These are phyloP conservation scores for Caenorhabditis latens DNA, from an alignment of 1,140 invertebrate genomes.

Conservation along the genomic window DNA sequence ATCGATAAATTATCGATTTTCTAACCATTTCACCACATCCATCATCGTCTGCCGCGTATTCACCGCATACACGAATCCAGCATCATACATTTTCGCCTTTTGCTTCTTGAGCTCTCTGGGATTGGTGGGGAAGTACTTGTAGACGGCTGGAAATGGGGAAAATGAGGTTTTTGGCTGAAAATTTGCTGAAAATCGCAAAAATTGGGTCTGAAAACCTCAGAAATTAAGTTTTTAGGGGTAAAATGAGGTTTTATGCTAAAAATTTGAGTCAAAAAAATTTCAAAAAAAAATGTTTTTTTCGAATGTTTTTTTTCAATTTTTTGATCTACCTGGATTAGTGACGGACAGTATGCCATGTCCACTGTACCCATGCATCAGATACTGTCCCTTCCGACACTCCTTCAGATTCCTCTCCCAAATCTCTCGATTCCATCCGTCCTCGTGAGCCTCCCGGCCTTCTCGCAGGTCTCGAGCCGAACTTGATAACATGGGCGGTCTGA, in stretches of 20 bases:
- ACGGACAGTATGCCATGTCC: constrained; percentile 60
- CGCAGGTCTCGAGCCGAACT: neutral
- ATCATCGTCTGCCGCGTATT: constrained; percentile 44
- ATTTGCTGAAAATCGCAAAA: neutral
- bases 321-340: constrained; percentile 56
- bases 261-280: too few species aligned
- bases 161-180: neutral
- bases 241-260: too few species aligned
- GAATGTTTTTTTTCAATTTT: too few species aligned
- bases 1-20: neutral
- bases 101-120: constrained; percentile 18
- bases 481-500: constrained; percentile 12
- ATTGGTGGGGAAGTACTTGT: constrained; percentile 60
- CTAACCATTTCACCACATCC: constrained; percentile 62
- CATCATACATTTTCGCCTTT: constrained; percentile 64
- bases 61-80: constrained; percentile 60
- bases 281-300: neutral
- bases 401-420: constrained; percentile 41
- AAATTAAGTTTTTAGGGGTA: too few species aligned
- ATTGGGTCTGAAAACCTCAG: neutral
- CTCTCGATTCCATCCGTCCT: constrained; percentile 50
- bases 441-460: constrained; percentile 23
- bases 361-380: constrained; percentile 61
- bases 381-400: constrained; percentile 54
- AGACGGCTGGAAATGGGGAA: constrained; percentile 53